Evolutionary conservation across 2,113 vertebrate species (phyloP), one percentile per base, ranked within the genome.

Genomic region (Pygoscelis adeliae): DNA sequence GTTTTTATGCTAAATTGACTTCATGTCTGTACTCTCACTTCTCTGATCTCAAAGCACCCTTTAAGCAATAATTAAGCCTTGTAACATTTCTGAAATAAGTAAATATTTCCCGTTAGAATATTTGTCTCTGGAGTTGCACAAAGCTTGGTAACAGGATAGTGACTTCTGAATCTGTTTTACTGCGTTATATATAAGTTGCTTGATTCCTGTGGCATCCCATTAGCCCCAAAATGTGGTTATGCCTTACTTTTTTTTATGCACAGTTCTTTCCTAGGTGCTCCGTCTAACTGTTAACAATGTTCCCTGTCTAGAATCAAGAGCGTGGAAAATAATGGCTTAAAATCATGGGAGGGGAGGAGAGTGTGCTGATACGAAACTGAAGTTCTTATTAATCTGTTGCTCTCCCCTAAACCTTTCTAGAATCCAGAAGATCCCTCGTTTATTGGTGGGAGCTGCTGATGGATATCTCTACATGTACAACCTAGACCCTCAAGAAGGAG

Each of bases 381-480:
- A 59, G 50, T 38, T 58, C 23, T 46, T 34, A 4, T 6, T 26
- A 15, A 49, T 81, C 21, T 80, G 9, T 69, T 65, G 29, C 36
- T 82, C 15, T 94, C 55, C 49, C 23, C 4, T 72, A 42, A 74
- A 93, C 62, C 14, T 67, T 44, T 6, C n/a, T 89, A 99, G 99
- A 91, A 99, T 99, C 96, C 99, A 99, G 98, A 99, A 99, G 98
- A 99, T 99, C 85, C 99, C 99, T 42, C 98, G 99, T 38, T 97
- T 99, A 77, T 92, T 99, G 84, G 99, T 99, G 55, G 99, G 99
- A 25, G 99, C 99, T 4, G 98, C 99, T 4, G 99, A 99, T 25
- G 99, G 99, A 3, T 99, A 99, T 97, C 97, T 99, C 55, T 99
- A 99, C 95, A 99, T 99, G 97, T 99, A 99, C 98, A 99, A 99